Evolutionary conservation across 1,140 invertebrate species (phyloP), one percentile per base, ranked within the genome.

Genomic region (Cryptotermes secundus): DNA sequence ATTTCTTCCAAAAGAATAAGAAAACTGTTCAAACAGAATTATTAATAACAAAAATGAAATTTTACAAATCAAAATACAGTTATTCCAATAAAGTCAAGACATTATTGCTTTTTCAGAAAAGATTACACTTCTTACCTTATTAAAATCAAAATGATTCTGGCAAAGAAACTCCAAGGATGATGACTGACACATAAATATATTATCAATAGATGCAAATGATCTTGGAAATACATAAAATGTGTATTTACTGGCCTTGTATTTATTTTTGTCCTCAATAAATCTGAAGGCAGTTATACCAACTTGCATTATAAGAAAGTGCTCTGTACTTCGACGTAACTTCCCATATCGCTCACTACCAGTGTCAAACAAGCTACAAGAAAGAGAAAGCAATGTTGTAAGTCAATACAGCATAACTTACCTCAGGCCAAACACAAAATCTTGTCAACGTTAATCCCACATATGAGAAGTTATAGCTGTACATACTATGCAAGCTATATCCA

Each of bases 181-280:
- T 19, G 92, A 89, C 90, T 95, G 93, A 87, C 92, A 94, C 6
- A 91, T 88, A 87, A 95, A 93, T 22, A 89, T 88, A 85, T 91
- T 91, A 86, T 94, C 91, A 59, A 93, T 88, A 81, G 89, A 90
- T 7, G 92, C 92, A 88, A 93, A 91, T 24, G 90, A 87, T 87
- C 91, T 90, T n/a, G 95, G 95, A 82, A 93, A 91, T 34, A 96
- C 86, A 87, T 94, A 93, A 88, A 96, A 95, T 85, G 92, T 95
- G 87, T 93, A 96, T 0, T 91, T 90, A 80, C 91, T 87, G 22
- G 92, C 92, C 12, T 86, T 87, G 88, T 94, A 96, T 31, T 89
- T 89, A 86, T 94, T 92, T 22, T 87, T 83, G 16, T 92, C 88
- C 72, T 90, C 86, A 83, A 92, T 86, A 88, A 91, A 93, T n/a